Evolutionary conservation across 2,113 vertebrate species (phyloP), one percentile per base, ranked within the genome.

Genomic region (Oryzias melastigma): DNA sequence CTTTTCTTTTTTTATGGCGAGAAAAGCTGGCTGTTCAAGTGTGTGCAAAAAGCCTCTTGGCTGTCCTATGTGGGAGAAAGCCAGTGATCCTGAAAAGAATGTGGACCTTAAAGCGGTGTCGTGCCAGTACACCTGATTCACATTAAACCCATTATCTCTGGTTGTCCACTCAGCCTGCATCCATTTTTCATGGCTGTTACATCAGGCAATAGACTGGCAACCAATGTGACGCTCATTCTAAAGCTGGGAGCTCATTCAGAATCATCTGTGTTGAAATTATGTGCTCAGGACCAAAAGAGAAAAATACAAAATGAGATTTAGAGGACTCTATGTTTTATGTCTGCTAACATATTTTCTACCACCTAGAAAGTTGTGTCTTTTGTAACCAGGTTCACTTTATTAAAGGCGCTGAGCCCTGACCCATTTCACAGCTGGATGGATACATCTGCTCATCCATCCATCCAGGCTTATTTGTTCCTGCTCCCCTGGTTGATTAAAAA

Each of bases 71-170:
- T 54, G 63, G 70, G 67, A 75, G 69, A 61, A 47, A 47, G 72
- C 63, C 44, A 66, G 71, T 65, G 66, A 59, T 64, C 77, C 78
- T 77, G 55, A 65, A 77, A 69, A 76, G 74, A 75, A 68, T 78
- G 76, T 69, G 14, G 52, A 71, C 73, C 55, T 78, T 71, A 84
- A 84, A 46, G 60, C 78, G 67, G 78, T 58, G 71, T 84, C 78
- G 71, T 77, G 62, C 65, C 60, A 45, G 60, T 69, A 85, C 83
- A 88, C 80, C 85, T 89, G 89, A 88, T 80, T 85, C 85, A 85
- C 82, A 91, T 89, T 90, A 89, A 76, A 81, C 20, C 76, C 81
- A 86, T 88, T 87, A 86, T 87, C 75, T 81, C 40, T 66, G 75
- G 58, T 67, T 47, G 59, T 78, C 80, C 70, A 49, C 56, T 76